phyloP scores from a whole-genome alignment of 2,888 invertebrate species.

The Synergus umbraculus region DNA sequence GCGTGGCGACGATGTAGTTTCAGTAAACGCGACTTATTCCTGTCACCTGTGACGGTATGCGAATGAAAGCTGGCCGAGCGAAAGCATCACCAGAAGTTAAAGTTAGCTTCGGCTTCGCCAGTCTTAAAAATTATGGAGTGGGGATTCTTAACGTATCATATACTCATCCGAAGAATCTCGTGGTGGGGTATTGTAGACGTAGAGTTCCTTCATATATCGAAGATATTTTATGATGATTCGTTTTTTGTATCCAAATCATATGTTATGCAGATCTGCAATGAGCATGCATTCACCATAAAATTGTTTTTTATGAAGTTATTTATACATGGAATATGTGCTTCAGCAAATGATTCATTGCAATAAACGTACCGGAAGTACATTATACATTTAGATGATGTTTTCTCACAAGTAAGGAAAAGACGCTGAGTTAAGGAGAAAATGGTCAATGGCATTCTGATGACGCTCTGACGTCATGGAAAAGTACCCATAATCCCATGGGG shows the following conservation, averaged over 20 bases:
- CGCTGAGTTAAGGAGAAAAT: too few species aligned
- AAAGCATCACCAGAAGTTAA: conserved; percentile 27
- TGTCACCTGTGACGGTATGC: not conserved
- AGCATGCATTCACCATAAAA: too few species aligned
- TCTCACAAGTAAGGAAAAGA: too few species aligned
- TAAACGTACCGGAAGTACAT: too few species aligned
- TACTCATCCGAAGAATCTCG: not conserved
- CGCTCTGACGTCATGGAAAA: too few species aligned
- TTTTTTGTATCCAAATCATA: not conserved
- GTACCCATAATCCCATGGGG: too few species aligned
- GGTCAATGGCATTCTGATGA: too few species aligned
- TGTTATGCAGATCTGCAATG: too few species aligned
- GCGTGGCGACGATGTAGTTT: not conserved
- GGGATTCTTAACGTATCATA: not conserved
- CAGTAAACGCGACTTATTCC: conserved; percentile 6
- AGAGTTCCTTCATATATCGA: not conserved
- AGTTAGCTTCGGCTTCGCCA: conserved; percentile 12
- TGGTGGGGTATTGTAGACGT: not conserved
- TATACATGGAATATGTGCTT: too few species aligned
- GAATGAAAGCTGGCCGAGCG: conserved; percentile 20
- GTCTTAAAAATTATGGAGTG: not conserved
- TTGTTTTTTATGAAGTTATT: too few species aligned
- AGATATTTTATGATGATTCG: not conserved
- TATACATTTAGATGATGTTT: too few species aligned
- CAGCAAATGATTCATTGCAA: too few species aligned